Base-by-base conservation (phyloP, 2,888 invertebrate genomes). In the Drosophila suboccidentalis region DNA sequence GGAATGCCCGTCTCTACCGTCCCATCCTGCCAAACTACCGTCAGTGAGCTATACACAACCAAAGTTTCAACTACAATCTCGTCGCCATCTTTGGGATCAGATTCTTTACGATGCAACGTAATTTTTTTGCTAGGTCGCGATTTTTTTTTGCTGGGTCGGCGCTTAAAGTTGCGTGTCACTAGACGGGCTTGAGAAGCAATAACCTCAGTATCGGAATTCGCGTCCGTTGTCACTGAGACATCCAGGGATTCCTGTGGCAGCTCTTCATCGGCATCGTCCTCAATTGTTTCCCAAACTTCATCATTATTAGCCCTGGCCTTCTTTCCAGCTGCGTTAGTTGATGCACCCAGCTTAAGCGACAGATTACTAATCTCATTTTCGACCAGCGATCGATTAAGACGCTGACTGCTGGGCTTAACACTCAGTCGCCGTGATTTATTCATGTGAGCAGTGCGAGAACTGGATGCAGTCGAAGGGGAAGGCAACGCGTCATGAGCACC, bases 1-100 rank as follows among this genome's bases (percentile, higher is more conserved):
- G 97, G 96, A 82, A 98, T 96, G 66, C 96, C 96, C 90, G 95
- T 94, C 94, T 98, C 98, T 76, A 97, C 96, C 0, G 96, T 95
- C 36, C 98, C 98, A 93, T 98, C 97, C 95, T 95, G 95, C 95
- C 95, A 95, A 9, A 95, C 94, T 76, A 98, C 97, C 90, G 96
- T 96, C n/a, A 96, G 96, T 63, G 94, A 94, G 74, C 97, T 96
- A 89, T 95, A 95, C 13, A 97, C 97, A 87, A 96, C 95, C 79
- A 97, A 94, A 10, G 97, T 96, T 93, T 97, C 97, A 13, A 97
- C 97, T 38, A 97, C 96, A 81, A 97, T 94, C 89, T 95, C 94
- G 75, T 95, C 95, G 26, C 95, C 95, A 74, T 93, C 92, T 75
- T 94, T 93, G 82, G 95, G 95, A 39, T 80, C 72, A 8, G 60